Percentiles rank a stretch among this genome's conserved stretches.
phyloP scores from a whole-genome alignment of 2,888 invertebrate species.

The Linyphia triangularis region DNA sequence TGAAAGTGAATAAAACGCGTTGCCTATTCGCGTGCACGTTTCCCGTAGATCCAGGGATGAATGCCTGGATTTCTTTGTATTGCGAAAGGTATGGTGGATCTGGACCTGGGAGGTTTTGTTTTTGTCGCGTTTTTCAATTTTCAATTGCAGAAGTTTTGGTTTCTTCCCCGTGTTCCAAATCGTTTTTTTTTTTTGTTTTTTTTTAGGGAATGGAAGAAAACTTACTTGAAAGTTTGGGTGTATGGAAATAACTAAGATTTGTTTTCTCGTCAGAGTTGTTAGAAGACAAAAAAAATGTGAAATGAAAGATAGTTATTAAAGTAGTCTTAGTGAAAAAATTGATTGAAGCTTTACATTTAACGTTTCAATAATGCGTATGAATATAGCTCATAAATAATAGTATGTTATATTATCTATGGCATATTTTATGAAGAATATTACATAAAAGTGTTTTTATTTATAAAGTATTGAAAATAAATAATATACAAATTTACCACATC shows the following conservation, averaged over 20 bases:
- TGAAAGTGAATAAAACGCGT: slow-evolving; percentile 67
- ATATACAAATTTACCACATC: no score
- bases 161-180: background rate
- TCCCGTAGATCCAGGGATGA: slow-evolving; percentile 29
- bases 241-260: background rate
- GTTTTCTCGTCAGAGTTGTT: no score
- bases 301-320: no score
- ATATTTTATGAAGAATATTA: no score
- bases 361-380: no score
- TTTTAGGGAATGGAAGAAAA: background rate
- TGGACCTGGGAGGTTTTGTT: background rate
- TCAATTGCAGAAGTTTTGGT: slow-evolving; percentile 24
- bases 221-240: background rate
- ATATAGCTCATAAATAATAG: no score
- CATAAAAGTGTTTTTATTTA: no score
- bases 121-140: slow-evolving; percentile 40
- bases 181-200: background rate
- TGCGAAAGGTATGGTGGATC: slow-evolving; percentile 21
- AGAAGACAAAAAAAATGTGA: no score
- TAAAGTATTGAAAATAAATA: no score
- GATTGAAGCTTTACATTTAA: no score
- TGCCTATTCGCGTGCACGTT: slow-evolving; percentile 68
- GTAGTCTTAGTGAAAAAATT: no score
- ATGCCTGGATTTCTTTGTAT: slow-evolving; percentile 40
- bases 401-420: no score